Base-by-base conservation (phyloP, 2,888 invertebrate genomes). In the Acrobasis repandana region DNA sequence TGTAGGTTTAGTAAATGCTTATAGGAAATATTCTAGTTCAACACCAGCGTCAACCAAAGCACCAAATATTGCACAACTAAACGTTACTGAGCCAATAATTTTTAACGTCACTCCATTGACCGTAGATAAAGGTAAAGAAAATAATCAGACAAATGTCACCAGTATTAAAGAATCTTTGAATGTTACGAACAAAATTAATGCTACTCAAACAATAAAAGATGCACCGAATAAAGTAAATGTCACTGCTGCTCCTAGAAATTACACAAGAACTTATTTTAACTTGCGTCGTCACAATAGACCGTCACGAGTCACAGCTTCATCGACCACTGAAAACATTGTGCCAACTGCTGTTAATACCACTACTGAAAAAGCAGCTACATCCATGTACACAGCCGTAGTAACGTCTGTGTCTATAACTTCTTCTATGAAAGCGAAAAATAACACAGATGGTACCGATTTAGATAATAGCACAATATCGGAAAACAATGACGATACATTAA, bases 321-420 rank as follows among this genome's bases (percentile, higher is more conserved):
- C 79, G 8, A 87, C 78, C 66, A 84, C 84, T 59, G 90, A 90
- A 72, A 83, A 67, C 64, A 70, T 71, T 46, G 63, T 75, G 28
- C 71, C 75, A 2, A 71, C 74, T 20, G 60, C 65, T 50, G 66
- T 79, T 8, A 90, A 90, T 72, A 70, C 85, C 36, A 90, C 90
- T 2, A 92, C 92, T 47, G 88, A 90, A 72, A 89, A 90, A 69
- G 80, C 85, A 47, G 83, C 93, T 9, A 90, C 92, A n/a, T 85
- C 92, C 48, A 88, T 93, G 8, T 92, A 92, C 62, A 93, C 93
- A 8, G 93, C 93, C 3, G 93, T 93, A 47, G 93, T 93, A 0
- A 93, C 93, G 36, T 93, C 93, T 48, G 86, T 93, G 16, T 93
- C 93, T 9, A 90, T 93, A 66, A 93, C 93, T 33, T 93, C 93